phyloP scores from a whole-genome alignment of 2,888 invertebrate species.

The Atrina japonica region DNA sequence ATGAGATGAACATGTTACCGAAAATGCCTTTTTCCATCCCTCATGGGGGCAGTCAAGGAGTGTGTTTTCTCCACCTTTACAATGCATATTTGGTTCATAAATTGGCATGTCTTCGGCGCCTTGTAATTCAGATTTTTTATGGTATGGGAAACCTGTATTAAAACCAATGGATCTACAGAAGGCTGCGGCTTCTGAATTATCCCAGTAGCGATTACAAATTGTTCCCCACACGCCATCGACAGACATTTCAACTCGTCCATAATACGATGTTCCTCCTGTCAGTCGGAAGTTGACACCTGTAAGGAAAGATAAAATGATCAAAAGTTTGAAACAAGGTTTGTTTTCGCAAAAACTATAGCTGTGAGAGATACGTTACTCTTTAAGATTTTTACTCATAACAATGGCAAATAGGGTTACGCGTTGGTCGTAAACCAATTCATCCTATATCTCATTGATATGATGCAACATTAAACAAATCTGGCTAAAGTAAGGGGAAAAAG shows the following conservation, averaged over 20 bases:
- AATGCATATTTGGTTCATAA: slow-evolving; percentile 68
- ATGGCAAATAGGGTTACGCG: too few relatives aligned
- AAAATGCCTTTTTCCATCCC: slow-evolving; percentile 59
- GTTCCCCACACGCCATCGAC: slow-evolving; percentile 87
- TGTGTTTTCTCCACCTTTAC: slow-evolving; percentile 62
- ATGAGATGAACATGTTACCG: slow-evolving; percentile 57
- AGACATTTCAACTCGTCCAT: slow-evolving; percentile 84
- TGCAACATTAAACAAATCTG: too few relatives aligned
- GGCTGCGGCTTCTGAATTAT: slow-evolving; percentile 86
- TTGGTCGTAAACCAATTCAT: too few relatives aligned
- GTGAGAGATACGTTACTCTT: too few relatives aligned
- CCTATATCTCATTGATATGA: too few relatives aligned
- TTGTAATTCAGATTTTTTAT: slow-evolving; percentile 35
- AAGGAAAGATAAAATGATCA: slow-evolving; percentile 28
- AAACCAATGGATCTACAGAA: slow-evolving; percentile 63
- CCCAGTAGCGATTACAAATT: slow-evolving; percentile 88
- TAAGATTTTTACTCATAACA: too few relatives aligned
- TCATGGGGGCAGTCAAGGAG: slow-evolving; percentile 65
- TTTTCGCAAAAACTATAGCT: too few relatives aligned
- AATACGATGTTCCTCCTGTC: slow-evolving; percentile 49
- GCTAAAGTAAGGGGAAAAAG: too few relatives aligned
- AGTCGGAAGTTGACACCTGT: slow-evolving; percentile 66
- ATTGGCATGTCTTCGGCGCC: slow-evolving; percentile 55
- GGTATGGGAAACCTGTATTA: slow-evolving; percentile 58
- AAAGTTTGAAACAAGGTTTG: too few relatives aligned